A percentile compares a stretch with the other conserved stretches of the same genome.
Conservation (phyloP, 2,888 invertebrate species). For the Deroplatys truncata region DNA sequence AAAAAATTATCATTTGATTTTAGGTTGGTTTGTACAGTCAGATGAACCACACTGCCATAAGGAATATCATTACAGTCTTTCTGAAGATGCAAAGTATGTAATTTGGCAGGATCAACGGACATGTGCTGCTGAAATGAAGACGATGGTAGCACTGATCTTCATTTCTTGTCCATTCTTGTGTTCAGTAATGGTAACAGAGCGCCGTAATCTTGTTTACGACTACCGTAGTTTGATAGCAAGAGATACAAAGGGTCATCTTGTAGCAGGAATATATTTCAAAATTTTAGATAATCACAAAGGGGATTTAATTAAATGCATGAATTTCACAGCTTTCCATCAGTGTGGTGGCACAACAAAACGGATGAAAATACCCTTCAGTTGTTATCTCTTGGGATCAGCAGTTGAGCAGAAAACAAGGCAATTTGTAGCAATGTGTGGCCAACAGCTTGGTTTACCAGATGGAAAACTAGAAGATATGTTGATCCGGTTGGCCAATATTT, state of each 20-base stretch:
- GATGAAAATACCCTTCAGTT: constrained; percentile 70
- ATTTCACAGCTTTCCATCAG: constrained; percentile 75
- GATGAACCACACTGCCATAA: constrained; percentile 71
- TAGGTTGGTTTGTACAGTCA: constrained; percentile 80
- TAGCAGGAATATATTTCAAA: constrained; percentile 83
- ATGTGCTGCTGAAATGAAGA: constrained; percentile 55
- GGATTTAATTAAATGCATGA: constrained; percentile 1
- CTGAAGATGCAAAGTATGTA: constrained; percentile 68
- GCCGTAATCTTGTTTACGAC: constrained; percentile 83
- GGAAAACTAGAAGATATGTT: constrained; percentile 61
- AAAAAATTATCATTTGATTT: no score
- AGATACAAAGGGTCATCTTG: constrained; percentile 76
- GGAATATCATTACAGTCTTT: constrained; percentile 78
- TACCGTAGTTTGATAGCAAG: constrained; percentile 67
- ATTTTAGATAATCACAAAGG: constrained; percentile 48
- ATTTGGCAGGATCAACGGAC: constrained; percentile 83
- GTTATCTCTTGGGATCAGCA: constrained; percentile 47
- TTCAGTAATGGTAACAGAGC: constrained; percentile 81
- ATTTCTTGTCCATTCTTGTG: constrained; percentile 73
- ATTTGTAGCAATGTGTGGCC: constrained; percentile 64
- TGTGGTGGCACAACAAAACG: constrained; percentile 58
- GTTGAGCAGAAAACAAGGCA: constrained; percentile 46
- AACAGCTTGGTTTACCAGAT: constrained; percentile 65
- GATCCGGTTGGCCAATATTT: constrained; percentile 60
- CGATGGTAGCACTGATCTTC: constrained; percentile 66